phyloP scores from a whole-genome alignment of 2,113 vertebrate genomes.

The Neolamprologus sp. region DNA sequence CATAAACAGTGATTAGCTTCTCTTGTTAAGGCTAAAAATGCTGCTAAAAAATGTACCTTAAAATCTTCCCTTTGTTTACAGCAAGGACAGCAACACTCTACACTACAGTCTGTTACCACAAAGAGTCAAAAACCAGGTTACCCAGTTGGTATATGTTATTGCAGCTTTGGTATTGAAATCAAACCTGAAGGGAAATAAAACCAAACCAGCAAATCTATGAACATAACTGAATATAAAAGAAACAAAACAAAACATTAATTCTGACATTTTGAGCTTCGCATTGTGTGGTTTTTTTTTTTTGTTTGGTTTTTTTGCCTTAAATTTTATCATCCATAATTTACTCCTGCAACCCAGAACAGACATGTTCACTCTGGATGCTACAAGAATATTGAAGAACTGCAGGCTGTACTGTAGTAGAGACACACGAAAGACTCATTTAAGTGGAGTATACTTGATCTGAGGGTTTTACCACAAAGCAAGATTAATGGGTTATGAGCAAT shows the following conservation, averaged over 20 bases:
- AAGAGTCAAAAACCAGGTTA: not conserved
- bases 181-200: not conserved
- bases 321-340: not conserved
- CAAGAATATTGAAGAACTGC: not conserved
- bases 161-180: not conserved
- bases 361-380: not conserved
- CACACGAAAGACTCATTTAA: not conserved
- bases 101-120: not conserved
- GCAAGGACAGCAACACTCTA: not conserved
- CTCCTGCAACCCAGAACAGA: not conserved
- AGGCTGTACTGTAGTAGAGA: not conserved
- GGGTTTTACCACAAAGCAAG: not conserved
- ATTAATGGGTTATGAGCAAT: not conserved
- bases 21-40: not conserved
- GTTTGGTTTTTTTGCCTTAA: rapidly evolving
- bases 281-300: rapidly evolving
- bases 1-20: not conserved
- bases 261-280: not conserved
- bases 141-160: not conserved
- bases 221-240: not conserved
- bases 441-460: not conserved
- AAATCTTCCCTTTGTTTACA: not conserved
- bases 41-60: not conserved
- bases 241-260: not conserved
- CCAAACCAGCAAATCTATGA: not conserved